phyloP scores from a whole-genome alignment of 2,797 vertebrate species.

The Cyprinella venusta region DNA sequence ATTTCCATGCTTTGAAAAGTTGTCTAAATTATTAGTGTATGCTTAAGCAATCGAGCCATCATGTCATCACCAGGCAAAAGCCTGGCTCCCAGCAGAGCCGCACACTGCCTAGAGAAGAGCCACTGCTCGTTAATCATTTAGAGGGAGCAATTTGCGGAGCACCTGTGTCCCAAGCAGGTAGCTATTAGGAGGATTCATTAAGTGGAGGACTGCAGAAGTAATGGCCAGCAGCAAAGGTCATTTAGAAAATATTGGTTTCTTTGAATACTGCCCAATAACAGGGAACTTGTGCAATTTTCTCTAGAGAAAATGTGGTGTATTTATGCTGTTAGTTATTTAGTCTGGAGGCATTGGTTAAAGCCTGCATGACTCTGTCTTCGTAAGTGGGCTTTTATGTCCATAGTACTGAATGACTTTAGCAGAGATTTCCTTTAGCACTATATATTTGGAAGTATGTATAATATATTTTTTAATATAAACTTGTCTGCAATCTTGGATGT shows the following conservation, averaged over 20 bases:
- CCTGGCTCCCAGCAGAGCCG: not conserved
- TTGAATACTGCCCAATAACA: conserved; percentile 41
- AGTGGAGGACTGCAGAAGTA: conserved; percentile 70
- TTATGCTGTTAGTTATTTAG: conserved; percentile 37
- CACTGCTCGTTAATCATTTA: conserved; percentile 80
- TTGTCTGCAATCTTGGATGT: too few relatives aligned
- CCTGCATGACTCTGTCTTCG: not conserved
- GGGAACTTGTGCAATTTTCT: conserved; percentile 29
- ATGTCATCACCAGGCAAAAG: conserved; percentile 22
- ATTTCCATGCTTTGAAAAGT: conserved; percentile 22
- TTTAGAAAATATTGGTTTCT: conserved; percentile 77
- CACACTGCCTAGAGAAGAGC: conserved; percentile 65
- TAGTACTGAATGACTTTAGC: not conserved
- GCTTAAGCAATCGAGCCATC: conserved; percentile 29
- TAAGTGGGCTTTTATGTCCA: not conserved
- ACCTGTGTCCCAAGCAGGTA: conserved; percentile 79
- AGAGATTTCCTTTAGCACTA: not conserved
- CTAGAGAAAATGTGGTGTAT: conserved; percentile 20
- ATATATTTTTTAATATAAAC: too few relatives aligned
- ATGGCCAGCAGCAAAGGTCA: conserved; percentile 73
- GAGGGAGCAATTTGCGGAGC: conserved; percentile 78
- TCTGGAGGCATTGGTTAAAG: conserved; percentile 2
- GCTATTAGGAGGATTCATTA: conserved; percentile 74
- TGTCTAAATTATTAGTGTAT: conserved; percentile 32
- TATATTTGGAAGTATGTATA: not conserved